phyloP scores from a whole-genome alignment of 2,797 vertebrate genomes.

The Taenioides sp. region DNA sequence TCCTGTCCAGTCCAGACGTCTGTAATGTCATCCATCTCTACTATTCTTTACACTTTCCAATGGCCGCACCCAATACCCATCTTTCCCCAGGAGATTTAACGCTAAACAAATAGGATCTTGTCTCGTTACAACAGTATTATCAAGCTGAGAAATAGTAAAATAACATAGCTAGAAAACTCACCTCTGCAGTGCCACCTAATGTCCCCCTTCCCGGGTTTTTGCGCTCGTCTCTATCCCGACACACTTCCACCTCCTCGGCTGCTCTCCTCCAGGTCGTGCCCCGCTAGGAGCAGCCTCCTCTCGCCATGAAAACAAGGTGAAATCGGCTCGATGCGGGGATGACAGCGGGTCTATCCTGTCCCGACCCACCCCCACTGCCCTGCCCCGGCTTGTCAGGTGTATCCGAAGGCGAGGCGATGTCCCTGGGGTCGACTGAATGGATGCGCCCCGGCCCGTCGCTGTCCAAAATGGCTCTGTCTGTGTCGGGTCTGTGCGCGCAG shows the following conservation, averaged over 20 bases:
- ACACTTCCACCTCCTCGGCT: conserved; percentile 36
- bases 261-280: conserved; percentile 19
- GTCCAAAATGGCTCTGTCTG: conserved; percentile 80
- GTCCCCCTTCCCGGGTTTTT: conserved; percentile 8
- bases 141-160: conserved; percentile 18
- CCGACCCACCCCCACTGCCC: not conserved
- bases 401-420: conserved; percentile 2
- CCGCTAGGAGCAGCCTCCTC: not conserved
- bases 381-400: conserved; percentile 1
- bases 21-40: conserved; percentile 10
- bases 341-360: conserved; percentile 12
- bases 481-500: conserved; percentile 48
- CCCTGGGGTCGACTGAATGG: not conserved
- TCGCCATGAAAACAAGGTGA: too few species aligned
- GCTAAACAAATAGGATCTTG: conserved; percentile 46
- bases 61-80: conserved; percentile 74
- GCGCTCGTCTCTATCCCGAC: conserved; percentile 28
- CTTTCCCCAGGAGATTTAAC: conserved; percentile 62
- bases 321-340: too few species aligned
- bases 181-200: conserved; percentile 47
- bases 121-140: conserved; percentile 53
- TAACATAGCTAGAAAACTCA: conserved; percentile 30
- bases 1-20: not conserved
- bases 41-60: conserved; percentile 34
- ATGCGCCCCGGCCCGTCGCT: conserved; percentile 11